Evolutionary conservation across 1,140 invertebrate species (phyloP), one percentile per base, ranked within the genome.

Genomic region (Argopecten irradians): DNA sequence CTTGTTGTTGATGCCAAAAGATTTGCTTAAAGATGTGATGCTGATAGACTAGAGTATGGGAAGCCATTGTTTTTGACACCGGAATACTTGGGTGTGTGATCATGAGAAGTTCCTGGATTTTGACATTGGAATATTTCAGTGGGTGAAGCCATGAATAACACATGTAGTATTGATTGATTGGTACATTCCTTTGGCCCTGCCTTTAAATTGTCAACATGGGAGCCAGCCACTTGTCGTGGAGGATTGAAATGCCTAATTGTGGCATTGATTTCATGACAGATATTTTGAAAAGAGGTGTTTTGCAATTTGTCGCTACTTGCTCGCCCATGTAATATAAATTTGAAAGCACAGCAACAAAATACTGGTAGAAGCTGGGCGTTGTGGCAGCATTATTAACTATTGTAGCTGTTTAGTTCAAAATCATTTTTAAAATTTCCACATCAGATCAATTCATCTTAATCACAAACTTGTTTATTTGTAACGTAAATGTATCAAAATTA

Each of bases 251-350:
- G 55, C 55, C 55, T 71, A 71, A 71, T 71, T 71, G 55, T 71
- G 55, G n/a, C 55, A 71, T 71, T 71, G 55, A 71, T 71, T 71
- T 71, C 55, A 71, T 71, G 55, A n/a, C 55, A 71, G 55, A 71
- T 71, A 71, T 71, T 71, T 71, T 71, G 55, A 71, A 71, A 71
- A 71, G 55, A 71, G 55, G 55, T 71, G n/a, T 71, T 71, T 71
- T 71, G 55, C 55, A 71, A 71, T 71, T 71, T 71, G 55, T 71
- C 55, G n/a, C 55, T 71, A 71, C 55, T 71, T 71, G 55, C 55
- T 71, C 55, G 28, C 55, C 55, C 55, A 71, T 28, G 55, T 71
- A 71, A 71, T 71, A 28, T 71, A 71, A 71, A 71, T 71, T 71
- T 28, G 55, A 71, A n/a, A 28, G 55, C 55, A 71, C n/a, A 16